Conservation (phyloP, 1,140 invertebrate species). For the Bradynema listronoti region DNA sequence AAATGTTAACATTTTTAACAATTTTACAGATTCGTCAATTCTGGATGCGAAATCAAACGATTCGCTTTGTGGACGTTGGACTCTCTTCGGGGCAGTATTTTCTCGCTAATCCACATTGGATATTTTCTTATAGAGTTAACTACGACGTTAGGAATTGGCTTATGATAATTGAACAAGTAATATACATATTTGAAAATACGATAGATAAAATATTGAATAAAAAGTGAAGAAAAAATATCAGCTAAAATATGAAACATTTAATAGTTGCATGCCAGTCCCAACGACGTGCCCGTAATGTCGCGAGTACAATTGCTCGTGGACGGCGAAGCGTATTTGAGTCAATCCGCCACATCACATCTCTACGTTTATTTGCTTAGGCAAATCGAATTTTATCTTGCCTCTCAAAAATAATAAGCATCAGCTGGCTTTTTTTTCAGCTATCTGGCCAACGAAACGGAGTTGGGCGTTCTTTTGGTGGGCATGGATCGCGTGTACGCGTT, state of each 20-base stretch:
- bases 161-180: conserved; percentile 48
- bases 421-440: conserved; percentile 33
- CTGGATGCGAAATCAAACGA: conserved; percentile 52
- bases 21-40: no score
- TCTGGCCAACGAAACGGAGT: conserved; percentile 44
- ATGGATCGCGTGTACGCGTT: conserved; percentile 50
- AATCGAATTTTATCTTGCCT: conserved; percentile 14
- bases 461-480: conserved; percentile 48
- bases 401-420: not conserved
- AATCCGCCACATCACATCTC: conserved; percentile 50
- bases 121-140: conserved; percentile 49
- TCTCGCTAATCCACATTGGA: conserved; percentile 55
- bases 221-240: conserved; percentile 3
- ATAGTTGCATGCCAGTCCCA: conserved; percentile 45
- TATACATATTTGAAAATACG: conserved; percentile 9
- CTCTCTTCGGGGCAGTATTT: conserved; percentile 40
- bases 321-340: conserved; percentile 47
- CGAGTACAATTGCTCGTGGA: conserved; percentile 52
- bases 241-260: not conserved
- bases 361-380: conserved; percentile 51
- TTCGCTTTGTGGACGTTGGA: conserved; percentile 53
- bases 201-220: not conserved
- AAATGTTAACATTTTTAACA: no score
- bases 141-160: conserved; percentile 54
- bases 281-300: conserved; percentile 53